Base-by-base conservation (phyloP, 2,113 vertebrate species). In the Archocentrus centrarchus region DNA sequence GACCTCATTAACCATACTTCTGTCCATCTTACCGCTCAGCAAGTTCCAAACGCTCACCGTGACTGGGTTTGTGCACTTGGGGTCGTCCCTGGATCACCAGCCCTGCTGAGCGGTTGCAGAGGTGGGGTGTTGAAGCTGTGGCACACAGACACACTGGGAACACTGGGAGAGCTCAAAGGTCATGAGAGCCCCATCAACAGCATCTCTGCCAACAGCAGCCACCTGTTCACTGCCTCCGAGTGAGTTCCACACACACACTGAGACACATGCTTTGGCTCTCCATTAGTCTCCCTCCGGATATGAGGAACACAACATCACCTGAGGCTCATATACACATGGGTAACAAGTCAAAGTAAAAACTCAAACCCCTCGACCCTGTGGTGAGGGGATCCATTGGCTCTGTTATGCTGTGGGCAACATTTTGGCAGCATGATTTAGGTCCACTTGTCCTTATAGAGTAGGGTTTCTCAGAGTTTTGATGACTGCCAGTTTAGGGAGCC, bases 31-130 rank as follows among this genome's bases (percentile, higher is more conserved):
- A 8, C 55, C 50, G 86, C 27, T 58, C 95, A 99, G 98, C 98
- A 99, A 97, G 97, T 99, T 83, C 97, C 98, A 2, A 99, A 97
- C 17, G 98, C 98, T 11, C 98, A 99, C 63, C 97, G 97, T 39
- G 98, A 99, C 88, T 99, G 98, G 98, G 97, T 99, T 2, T 99
- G 98, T 82, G 98, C 98, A 2, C 96, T 99, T 84, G 98, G 97
- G 0, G 86, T 96, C 7, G 93, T 98, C 27, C 98, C 98, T 0
- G 94, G 94, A 0, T 93, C 93, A 9, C 96, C 96, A 0, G 93
- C 96, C 53, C 93, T 99, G 82, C 96, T 99, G 81, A 99, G 98
- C 2, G 97, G 97, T 91, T 99, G 98, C 93, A 95, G 98, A 86
- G 98, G 96, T 0, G 98, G 98, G 78, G 96, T 97, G 73, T 91